A percentile compares a stretch with the other conserved stretches of the same genome.
Conservation (phyloP, 92 coral and sea anemone genomes). For the Bergia puertoricense region DNA sequence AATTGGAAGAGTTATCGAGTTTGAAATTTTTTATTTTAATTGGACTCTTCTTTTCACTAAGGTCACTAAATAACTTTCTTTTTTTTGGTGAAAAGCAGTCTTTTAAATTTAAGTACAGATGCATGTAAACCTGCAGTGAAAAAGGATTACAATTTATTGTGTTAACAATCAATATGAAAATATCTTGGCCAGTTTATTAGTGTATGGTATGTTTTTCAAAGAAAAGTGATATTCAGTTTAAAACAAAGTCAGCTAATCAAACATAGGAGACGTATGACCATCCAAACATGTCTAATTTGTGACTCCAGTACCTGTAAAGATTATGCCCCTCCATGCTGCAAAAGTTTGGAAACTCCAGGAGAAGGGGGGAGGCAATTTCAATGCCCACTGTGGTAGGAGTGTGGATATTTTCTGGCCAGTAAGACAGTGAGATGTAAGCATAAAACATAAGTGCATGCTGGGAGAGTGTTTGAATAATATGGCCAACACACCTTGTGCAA, state of each 20-base stretch:
- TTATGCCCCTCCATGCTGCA: not conserved
- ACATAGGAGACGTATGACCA: not conserved
- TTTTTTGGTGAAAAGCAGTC: no score
- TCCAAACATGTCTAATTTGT: not conserved
- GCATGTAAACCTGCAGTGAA: no score
- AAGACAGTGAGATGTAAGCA: not conserved
- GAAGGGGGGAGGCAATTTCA: not conserved
- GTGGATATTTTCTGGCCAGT: not conserved
- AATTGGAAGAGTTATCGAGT: slow-evolving; percentile 21
- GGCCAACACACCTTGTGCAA: not conserved
- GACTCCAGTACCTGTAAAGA: not conserved
- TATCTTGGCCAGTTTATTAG: no score
- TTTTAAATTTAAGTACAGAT: no score
- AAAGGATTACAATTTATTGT: no score
- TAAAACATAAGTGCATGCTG: slow-evolving; percentile 14
- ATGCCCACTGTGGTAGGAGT: not conserved
- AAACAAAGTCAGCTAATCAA: not conserved
- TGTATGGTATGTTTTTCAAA: no score
- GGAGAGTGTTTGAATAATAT: not conserved
- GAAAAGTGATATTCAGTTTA: not conserved
- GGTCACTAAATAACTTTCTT: no score
- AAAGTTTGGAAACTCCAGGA: not conserved
- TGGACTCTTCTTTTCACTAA: slow-evolving; percentile 5
- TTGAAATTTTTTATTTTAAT: slow-evolving; percentile 23
- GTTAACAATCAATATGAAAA: no score